A percentile compares a stretch with the other conserved stretches of the same genome.
These are phyloP conservation scores for Burhinus oedicnemus DNA, from an alignment of 2,113 vertebrate genomes.

Conservation along the genomic window DNA sequence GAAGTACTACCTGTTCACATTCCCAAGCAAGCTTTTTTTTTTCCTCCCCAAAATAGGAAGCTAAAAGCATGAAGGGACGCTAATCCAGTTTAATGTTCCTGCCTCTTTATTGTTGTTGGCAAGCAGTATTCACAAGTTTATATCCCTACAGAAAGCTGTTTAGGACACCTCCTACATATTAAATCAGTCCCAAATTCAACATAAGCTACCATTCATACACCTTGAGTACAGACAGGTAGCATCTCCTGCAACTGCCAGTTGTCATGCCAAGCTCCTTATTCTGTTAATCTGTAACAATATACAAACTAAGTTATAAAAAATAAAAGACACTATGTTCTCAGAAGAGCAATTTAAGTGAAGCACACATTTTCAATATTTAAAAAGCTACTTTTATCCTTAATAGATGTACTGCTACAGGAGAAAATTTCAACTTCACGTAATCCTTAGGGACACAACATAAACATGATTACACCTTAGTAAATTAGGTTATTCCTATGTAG, in stretches of 20 bases:
- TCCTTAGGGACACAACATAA: conserved; percentile 21
- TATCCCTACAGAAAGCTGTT: neutral
- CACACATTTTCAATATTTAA: neutral
- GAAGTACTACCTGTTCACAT: neutral
- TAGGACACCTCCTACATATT: neutral
- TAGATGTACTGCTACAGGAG: neutral
- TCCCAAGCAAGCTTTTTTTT: neutral
- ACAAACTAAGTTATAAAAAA: neutral
- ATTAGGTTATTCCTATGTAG: neutral
- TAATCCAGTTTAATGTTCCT: neutral
- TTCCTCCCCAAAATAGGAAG: neutral
- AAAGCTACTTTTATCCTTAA: neutral
- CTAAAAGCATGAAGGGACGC: neutral
- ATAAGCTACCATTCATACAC: neutral
- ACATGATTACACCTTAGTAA: neutral
- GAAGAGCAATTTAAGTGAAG: neutral
- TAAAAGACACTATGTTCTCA: neutral
- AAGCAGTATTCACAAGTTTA: neutral
- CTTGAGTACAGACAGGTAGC: neutral
- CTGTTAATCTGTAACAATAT: neutral
- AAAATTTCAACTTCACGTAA: neutral
- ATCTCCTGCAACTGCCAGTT: neutral
- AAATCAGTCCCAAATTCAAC: neutral
- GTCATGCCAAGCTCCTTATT: neutral
- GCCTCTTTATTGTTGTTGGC: neutral